phyloP scores from a whole-genome alignment of 53 echinoderm and acorn worm genomes.

The Zoroaster sp. region DNA sequence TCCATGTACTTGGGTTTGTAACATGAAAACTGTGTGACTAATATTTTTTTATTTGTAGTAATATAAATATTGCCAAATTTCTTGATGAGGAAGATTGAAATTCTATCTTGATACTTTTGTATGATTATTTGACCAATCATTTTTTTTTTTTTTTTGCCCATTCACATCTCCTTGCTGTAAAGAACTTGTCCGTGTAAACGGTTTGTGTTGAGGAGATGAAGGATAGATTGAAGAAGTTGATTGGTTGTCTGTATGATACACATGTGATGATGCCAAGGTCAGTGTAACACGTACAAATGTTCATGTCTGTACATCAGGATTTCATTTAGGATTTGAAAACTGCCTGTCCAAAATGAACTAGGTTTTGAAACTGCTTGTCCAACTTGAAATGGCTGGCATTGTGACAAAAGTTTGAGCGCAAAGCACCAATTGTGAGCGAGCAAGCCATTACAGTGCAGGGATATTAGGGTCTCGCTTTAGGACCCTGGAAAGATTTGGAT shows the following conservation, averaged over 20 bases:
- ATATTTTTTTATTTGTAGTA: not conserved
- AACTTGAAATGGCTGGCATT: not conserved
- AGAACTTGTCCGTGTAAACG: not conserved
- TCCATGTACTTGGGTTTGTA: not conserved
- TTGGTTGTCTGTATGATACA: not conserved
- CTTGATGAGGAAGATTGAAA: not conserved
- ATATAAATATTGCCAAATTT: not conserved
- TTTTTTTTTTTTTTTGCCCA: not conserved
- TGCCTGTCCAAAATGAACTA: not conserved
- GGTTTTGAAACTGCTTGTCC: not conserved
- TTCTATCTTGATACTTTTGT: not conserved
- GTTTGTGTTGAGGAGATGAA: not conserved
- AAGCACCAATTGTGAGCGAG: too few relatives aligned
- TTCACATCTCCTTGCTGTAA: not conserved
- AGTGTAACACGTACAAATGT: not conserved
- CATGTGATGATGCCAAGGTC: too few relatives aligned
- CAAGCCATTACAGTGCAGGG: too few relatives aligned
- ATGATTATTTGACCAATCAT: not conserved
- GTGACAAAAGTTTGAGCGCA: too few relatives aligned
- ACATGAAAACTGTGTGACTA: not conserved
- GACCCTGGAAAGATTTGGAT: too few relatives aligned
- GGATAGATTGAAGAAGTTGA: not conserved
- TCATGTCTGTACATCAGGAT: not conserved
- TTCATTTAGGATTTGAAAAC: not conserved
- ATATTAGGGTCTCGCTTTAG: too few relatives aligned